A percentile compares a stretch with the other conserved stretches of the same genome.
phyloP scores from a whole-genome alignment of 2,113 vertebrate species.

The Callithrix jacchus region DNA sequence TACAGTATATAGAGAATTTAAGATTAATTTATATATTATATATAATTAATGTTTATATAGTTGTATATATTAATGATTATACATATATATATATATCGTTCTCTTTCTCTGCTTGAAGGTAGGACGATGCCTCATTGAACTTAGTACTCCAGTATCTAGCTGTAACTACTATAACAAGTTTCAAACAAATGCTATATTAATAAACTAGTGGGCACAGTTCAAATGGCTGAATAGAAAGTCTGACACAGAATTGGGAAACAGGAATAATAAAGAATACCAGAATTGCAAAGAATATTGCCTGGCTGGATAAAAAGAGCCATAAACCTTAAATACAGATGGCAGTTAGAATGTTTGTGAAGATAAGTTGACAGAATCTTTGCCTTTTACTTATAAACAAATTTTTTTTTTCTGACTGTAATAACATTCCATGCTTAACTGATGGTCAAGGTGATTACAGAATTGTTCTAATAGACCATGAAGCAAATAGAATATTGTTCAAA shows the following conservation, averaged over 20 bases:
- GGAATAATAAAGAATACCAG: neutral
- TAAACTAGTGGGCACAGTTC: neutral
- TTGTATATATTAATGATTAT: too few relatives aligned
- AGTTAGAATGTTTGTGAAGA: neutral
- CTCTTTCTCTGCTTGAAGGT: neutral
- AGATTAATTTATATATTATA: too few relatives aligned
- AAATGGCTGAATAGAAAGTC: neutral
- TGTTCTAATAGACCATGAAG: neutral
- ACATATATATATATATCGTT: neutral
- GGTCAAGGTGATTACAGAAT: neutral
- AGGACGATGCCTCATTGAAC: neutral
- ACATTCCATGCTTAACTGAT: neutral
- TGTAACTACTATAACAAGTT: neutral
- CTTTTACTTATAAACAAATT: neutral
- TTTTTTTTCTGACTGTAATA: constrained; percentile 1
- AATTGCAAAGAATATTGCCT: neutral
- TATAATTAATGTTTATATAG: too few relatives aligned
- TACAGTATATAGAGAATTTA: neutral
- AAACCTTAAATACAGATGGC: neutral
- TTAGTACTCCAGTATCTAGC: neutral
- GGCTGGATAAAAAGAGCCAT: neutral
- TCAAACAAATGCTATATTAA: neutral
- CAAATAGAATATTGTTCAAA: neutral
- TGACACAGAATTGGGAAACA: neutral
- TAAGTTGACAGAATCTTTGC: neutral